Conservation (phyloP, 2,888 invertebrate species). For the Apamea epomidion region DNA sequence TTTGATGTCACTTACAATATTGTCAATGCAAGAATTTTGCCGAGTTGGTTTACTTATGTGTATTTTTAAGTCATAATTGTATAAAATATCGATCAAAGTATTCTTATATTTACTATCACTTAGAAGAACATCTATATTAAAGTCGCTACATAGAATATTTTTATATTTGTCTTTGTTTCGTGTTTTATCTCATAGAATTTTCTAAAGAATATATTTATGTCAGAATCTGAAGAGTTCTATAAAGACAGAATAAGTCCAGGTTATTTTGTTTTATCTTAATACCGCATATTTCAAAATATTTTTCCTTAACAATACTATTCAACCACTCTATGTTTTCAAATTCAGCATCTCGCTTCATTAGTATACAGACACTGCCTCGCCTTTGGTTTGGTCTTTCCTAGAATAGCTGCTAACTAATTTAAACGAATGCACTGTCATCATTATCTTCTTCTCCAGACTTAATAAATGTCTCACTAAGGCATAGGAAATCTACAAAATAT, state of each 20-base stretch:
- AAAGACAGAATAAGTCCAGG: not conserved
- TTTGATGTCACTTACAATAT: conserved; percentile 7
- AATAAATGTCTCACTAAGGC: too few species aligned
- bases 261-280: not conserved
- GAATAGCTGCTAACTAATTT: not conserved
- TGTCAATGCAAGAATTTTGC: conserved; percentile 3
- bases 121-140: not conserved
- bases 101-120: not conserved
- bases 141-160: not conserved
- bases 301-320: conserved; percentile 6
- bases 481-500: too few species aligned
- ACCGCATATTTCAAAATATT: conserved; percentile 8
- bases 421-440: not conserved
- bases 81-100: not conserved
- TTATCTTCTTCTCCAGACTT: not conserved
- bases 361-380: not conserved
- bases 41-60: conserved; percentile 3
- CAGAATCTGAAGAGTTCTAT: conserved; percentile 6
- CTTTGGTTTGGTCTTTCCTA: conserved; percentile 16
- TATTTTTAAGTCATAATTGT: not conserved
- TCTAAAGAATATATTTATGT: not conserved
- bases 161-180: too few species aligned
- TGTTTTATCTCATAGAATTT: too few species aligned
- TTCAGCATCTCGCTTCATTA: conserved; percentile 1
- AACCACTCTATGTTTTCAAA: not conserved